Conservation (phyloP, 2,797 vertebrate genomes). For the Sebastes paucispinis region DNA sequence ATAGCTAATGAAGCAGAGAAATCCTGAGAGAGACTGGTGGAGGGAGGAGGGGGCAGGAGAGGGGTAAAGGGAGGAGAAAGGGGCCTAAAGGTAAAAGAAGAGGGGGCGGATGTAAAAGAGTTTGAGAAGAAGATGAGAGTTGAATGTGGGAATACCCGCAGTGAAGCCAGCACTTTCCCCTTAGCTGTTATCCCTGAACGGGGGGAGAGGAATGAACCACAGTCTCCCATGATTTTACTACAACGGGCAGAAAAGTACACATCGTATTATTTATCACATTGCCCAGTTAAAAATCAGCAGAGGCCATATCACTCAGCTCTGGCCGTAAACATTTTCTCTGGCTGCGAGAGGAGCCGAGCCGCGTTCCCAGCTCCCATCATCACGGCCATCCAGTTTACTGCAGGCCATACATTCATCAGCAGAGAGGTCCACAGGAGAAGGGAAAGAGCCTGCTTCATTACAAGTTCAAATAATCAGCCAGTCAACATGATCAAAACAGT, state of each 20-base stretch:
- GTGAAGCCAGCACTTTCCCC: not conserved
- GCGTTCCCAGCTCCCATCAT: slow-evolving; percentile 65
- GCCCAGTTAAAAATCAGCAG: slow-evolving; percentile 51
- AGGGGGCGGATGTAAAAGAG: not conserved
- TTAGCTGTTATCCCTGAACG: not conserved
- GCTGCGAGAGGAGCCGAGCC: slow-evolving; percentile 50
- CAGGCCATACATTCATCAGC: slow-evolving; percentile 60
- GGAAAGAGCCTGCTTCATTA: slow-evolving; percentile 52
- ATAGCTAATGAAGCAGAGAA: slow-evolving; percentile 90
- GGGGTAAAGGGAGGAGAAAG: not conserved
- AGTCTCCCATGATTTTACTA: slow-evolving; percentile 24
- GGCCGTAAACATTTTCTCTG: slow-evolving; percentile 79
- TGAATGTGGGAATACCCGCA: slow-evolving; percentile 18
- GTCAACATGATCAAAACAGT: slow-evolving; percentile 66
- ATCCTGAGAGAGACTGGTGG: slow-evolving; percentile 24
- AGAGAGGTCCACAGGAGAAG: slow-evolving; percentile 18
- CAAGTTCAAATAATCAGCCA: slow-evolving; percentile 70
- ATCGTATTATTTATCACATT: slow-evolving; percentile 63
- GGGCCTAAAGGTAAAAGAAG: slow-evolving; percentile 23
- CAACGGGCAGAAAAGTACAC: slow-evolving; percentile 41
- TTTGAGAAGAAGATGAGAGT: slow-evolving; percentile 9
- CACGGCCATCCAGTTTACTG: slow-evolving; percentile 46
- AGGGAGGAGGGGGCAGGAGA: not conserved
- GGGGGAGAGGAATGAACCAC: slow-evolving; percentile 10
- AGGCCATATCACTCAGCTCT: slow-evolving; percentile 74